A percentile compares a stretch with the other conserved stretches of the same genome.
phyloP scores from a whole-genome alignment of 2,113 vertebrate species.

The Neopipo cinnamomea region DNA sequence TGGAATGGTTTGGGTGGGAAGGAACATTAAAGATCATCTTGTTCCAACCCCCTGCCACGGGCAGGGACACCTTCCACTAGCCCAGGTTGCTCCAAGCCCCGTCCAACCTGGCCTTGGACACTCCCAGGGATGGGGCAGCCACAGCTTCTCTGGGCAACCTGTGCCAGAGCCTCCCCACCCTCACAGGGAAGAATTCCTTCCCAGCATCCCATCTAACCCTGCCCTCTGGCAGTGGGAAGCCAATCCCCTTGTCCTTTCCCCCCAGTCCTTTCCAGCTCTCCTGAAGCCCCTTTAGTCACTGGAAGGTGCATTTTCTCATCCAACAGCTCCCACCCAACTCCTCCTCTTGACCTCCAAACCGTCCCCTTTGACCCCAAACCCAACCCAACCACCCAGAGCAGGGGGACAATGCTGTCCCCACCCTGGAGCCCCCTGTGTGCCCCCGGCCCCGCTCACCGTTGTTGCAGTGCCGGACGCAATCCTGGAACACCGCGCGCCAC shows the following conservation, averaged over 20 bases:
- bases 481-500: constrained; percentile 92
- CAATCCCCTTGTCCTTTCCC: neutral
- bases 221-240: neutral
- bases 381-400: neutral
- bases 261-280: neutral
- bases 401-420: rapidly evolving
- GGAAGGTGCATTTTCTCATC: neutral
- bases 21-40: neutral
- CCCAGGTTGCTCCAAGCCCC: neutral
- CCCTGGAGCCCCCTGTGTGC: rapidly evolving
- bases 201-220: neutral
- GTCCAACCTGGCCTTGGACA: neutral
- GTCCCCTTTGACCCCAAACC: neutral
- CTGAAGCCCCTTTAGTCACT: rapidly evolving
- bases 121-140: neutral
- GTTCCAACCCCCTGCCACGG: rapidly evolving
- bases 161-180: neutral
- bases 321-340: neutral
- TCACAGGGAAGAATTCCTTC: neutral
- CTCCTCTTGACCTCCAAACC: neutral
- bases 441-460: constrained; percentile 76
- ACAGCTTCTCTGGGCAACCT: neutral
- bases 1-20: neutral
- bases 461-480: constrained; percentile 89
- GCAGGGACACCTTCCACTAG: neutral